These are phyloP conservation scores for Drosophila orosa DNA, from an alignment of 1,140 invertebrate genomes.

Conservation along the genomic window DNA sequence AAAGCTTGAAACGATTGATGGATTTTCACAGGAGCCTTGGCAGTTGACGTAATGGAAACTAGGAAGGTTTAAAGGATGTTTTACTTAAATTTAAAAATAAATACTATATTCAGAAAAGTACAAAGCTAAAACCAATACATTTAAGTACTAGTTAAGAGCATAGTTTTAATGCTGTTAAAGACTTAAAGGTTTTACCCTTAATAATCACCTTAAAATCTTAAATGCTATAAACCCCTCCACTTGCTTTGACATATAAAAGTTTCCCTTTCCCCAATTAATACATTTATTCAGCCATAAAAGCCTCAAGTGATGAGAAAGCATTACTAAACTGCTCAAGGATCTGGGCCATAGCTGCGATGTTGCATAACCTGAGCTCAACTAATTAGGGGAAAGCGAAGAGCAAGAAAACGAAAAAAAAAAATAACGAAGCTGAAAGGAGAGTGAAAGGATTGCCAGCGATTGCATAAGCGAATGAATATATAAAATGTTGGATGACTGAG, in stretches of 20 bases:
- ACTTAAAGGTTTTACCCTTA: neutral
- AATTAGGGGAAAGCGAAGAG: slow-evolving; percentile 25
- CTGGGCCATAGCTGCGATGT: slow-evolving; percentile 5
- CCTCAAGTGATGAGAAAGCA: neutral
- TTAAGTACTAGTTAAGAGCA: neutral
- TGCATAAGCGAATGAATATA: slow-evolving; percentile 53
- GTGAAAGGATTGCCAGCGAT: slow-evolving; percentile 40
- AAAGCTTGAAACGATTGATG: slow-evolving; percentile 3
- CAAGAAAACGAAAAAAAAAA: slow-evolving; percentile 39
- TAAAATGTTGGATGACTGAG: slow-evolving; percentile 13
- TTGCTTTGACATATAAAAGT: neutral
- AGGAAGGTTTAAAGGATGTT: neutral
- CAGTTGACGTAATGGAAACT: neutral
- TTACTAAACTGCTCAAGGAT: slow-evolving; percentile 5
- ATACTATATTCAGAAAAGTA: neutral
- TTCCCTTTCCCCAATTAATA: slow-evolving; percentile 4
- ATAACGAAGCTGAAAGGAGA: slow-evolving; percentile 28
- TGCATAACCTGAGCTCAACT: slow-evolving; percentile 33
- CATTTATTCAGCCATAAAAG: slow-evolving; percentile 8
- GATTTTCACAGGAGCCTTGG: neutral
- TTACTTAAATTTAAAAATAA: neutral
- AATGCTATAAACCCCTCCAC: neutral
- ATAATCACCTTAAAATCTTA: no score
- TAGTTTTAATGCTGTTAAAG: neutral
- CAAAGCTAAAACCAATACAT: neutral